These are phyloP conservation scores for Channa striata DNA, from an alignment of 2,797 vertebrate genomes.

Conservation along the genomic window DNA sequence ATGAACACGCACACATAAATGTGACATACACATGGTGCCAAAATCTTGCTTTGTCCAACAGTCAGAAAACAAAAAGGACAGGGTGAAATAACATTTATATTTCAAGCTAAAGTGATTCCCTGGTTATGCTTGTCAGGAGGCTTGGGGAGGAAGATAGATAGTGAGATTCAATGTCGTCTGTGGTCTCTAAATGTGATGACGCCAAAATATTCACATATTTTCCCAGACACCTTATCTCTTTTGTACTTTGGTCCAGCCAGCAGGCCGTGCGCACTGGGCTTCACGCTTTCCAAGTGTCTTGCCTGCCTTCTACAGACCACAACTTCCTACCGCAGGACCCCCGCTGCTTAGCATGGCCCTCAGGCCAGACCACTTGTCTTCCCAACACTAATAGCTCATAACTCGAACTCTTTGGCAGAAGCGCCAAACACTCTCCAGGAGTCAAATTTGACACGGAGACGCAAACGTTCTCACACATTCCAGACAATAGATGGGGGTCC, in stretches of 20 bases:
- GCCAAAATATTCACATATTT: conserved; percentile 73
- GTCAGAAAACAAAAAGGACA: conserved; percentile 22
- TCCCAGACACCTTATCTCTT: conserved; percentile 72
- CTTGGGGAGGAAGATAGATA: conserved; percentile 54
- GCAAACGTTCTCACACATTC: conserved; percentile 63
- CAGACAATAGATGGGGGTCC: conserved; percentile 45
- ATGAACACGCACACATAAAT: conserved; percentile 5
- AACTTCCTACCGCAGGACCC: conserved; percentile 78
- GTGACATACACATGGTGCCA: conserved; percentile 4
- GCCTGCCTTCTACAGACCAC: conserved; percentile 66
- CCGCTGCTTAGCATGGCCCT: conserved; percentile 55
- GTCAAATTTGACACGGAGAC: conserved; percentile 61
- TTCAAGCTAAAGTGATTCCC: conserved; percentile 37
- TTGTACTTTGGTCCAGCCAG: conserved; percentile 52
- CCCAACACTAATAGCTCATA: conserved; percentile 67
- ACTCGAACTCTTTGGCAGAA: conserved; percentile 51
- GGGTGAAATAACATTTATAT: conserved; percentile 63
- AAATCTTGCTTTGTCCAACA: conserved; percentile 24
- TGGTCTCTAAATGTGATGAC: conserved; percentile 66
- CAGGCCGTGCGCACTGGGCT: conserved; percentile 70
- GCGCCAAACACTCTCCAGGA: conserved; percentile 64
- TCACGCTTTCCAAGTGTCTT: conserved; percentile 69
- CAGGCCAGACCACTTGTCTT: conserved; percentile 64
- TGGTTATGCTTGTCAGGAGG: conserved; percentile 47
- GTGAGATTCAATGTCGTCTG: conserved; percentile 60